Evolutionary conservation across 2,797 vertebrate genomes (phyloP).

Genomic region (Spinus olivaceus): DNA sequence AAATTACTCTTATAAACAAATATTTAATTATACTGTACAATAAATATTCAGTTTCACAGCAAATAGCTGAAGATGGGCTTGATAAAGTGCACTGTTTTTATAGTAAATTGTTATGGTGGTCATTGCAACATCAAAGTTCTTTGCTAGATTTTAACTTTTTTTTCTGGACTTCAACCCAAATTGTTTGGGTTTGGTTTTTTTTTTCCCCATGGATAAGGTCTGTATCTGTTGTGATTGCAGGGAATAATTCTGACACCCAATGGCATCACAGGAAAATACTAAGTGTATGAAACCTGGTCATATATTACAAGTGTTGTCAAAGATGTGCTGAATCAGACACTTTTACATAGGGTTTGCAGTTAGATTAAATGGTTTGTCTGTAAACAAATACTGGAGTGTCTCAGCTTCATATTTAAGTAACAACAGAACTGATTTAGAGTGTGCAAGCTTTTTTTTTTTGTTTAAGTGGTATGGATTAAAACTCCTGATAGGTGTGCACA

Average conservation of each 20-base stretch:
- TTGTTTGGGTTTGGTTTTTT: background rate
- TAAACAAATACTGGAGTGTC: background rate
- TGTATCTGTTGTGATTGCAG: background rate
- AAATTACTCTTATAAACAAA: constrained; percentile 15
- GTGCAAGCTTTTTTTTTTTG: background rate
- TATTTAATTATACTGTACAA: background rate
- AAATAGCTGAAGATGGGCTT: background rate
- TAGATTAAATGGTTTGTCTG: background rate
- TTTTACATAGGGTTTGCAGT: background rate
- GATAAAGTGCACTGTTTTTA: background rate
- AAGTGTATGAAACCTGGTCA: background rate
- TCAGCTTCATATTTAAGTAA: background rate
- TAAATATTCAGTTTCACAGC: background rate
- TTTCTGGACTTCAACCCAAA: background rate
- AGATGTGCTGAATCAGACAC: background rate
- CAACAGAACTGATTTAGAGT: background rate
- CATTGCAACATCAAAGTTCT: background rate
- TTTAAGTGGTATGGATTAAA: background rate
- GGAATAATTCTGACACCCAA: background rate
- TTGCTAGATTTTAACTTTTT: background rate
- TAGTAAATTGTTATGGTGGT: background rate
- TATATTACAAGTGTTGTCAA: background rate
- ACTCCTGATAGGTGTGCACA: background rate
- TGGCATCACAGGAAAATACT: background rate
- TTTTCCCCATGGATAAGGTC: background rate